Evolutionary conservation across 2,113 vertebrate genomes (phyloP).

Genomic region (Arothron firmamentum): DNA sequence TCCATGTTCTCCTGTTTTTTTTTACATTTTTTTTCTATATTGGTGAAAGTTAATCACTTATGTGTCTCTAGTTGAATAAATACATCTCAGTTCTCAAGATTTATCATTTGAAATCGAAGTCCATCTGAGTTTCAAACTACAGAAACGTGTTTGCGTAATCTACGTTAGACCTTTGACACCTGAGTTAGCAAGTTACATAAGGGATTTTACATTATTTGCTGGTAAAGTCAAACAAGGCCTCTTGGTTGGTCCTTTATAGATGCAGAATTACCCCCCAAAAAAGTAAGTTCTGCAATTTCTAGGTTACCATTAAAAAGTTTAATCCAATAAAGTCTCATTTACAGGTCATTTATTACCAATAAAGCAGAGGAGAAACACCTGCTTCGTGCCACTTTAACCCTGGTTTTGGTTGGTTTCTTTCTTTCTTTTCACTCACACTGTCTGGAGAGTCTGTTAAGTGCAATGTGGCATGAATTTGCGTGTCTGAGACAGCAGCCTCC

Average conservation of each 20-base stretch:
- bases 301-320: slow-evolving; percentile 52
- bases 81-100: no score
- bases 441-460: slow-evolving; percentile 35
- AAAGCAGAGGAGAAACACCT: slow-evolving; percentile 68
- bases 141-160: no score
- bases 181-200: no score
- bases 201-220: no score
- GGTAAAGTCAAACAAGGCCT: no score
- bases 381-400: slow-evolving; percentile 58
- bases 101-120: no score
- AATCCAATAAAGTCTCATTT: slow-evolving; percentile 71
- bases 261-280: no score
- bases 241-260: no score
- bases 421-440: slow-evolving; percentile 34
- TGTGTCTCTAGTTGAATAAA: no score
- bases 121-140: no score
- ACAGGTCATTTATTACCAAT: slow-evolving; percentile 74
- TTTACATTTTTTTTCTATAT: slow-evolving; percentile 20
- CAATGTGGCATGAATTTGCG: slow-evolving; percentile 70
- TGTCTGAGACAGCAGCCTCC: slow-evolving; percentile 64
- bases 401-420: slow-evolving; percentile 51
- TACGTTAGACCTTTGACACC: no score
- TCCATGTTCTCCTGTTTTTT: slow-evolving; percentile 46
- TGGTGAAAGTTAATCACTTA: not conserved
- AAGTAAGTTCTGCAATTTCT: slow-evolving; percentile 16